Percentiles rank a stretch among this genome's conserved stretches.
Evolutionary conservation across 2,888 invertebrate species (phyloP).

Genomic region (Diaprepes abbreviatus): DNA sequence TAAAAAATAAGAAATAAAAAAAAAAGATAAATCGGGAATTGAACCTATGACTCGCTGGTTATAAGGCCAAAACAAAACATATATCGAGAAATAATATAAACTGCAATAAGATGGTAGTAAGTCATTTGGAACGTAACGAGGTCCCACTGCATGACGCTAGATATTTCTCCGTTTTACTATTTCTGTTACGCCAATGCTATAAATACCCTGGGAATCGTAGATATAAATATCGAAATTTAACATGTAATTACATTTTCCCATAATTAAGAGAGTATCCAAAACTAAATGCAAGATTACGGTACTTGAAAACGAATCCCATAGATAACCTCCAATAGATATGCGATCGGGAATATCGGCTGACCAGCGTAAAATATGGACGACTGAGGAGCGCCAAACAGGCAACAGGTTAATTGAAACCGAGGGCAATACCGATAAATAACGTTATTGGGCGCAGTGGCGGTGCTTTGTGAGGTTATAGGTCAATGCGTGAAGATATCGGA

Average conservation of each 20-base stretch:
- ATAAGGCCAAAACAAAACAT: too few relatives aligned
- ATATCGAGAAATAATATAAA: too few relatives aligned
- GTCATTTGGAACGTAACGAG: too few relatives aligned
- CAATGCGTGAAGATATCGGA: conserved; percentile 44
- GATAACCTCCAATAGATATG: conserved; percentile 39
- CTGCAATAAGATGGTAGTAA: too few relatives aligned
- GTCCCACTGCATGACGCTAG: too few relatives aligned
- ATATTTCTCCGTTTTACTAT: too few relatives aligned
- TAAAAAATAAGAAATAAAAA: too few relatives aligned
- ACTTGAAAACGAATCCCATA: conserved; percentile 26
- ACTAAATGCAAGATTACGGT: conserved; percentile 32
- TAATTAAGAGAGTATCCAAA: conserved; percentile 35
- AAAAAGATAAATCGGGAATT: too few relatives aligned
- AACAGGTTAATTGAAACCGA: conserved; percentile 50
- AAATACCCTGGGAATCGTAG: conserved; percentile 19
- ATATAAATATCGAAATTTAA: conserved; percentile 24
- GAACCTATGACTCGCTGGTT: too few relatives aligned
- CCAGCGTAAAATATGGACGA: conserved; percentile 37
- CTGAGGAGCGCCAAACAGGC: conserved; percentile 43
- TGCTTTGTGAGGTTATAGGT: conserved; percentile 34
- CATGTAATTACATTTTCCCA: conserved; percentile 30
- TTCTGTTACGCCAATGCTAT: not conserved
- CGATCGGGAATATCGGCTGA: conserved; percentile 30
- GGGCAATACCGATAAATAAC: conserved; percentile 47
- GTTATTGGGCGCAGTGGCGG: conserved; percentile 43